Evolutionary conservation across 2,797 vertebrate species (phyloP), one percentile per base, ranked within the genome.

Genomic region (Rhinella marina): DNA sequence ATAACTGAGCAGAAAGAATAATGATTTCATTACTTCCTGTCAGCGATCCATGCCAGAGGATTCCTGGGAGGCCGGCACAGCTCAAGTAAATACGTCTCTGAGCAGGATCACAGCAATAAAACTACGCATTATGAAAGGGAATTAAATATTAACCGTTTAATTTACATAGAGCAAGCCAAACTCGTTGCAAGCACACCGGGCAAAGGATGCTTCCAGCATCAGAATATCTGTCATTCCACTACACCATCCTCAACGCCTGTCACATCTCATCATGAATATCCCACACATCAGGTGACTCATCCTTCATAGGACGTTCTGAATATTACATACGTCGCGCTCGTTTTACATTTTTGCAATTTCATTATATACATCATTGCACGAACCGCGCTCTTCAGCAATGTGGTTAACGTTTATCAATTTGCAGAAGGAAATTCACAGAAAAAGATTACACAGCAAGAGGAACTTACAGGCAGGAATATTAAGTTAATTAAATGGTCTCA

Each of bases 11-110:
- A 41, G 23, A 57, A 27, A 72, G 73, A 85, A 82, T 88, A 86
- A 86, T 77, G 27, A 86, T 86, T 82, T 86, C 50, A 82, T 86
- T 86, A 88, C 85, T 68, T 81, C 75, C 82, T 80, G 87, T 80
- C 83, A 88, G 61, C 27, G n/a, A 50, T 52, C 48, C 77, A 81
- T 54, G 75, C 76, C 87, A 73, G 83, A 61, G 66, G 75, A 85
- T 64, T 85, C 83, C 56, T 85, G 14, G 59, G 64, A 77, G 88
- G 50, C 78, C 25, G 1, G 68, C 41, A 61, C 75, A 73, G 78
- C 70, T 82, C 50, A 59, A 86, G 56, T 50, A 82, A 88, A 82
- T 82, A 64, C 25, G 59, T 70, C 81, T 72, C 52, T 48, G 82
- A 48, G 25, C 50, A 68, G 32, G 66, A 81, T 62, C 77, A 1